Evolutionary conservation across 1,140 invertebrate genomes (phyloP), one percentile per base, ranked within the genome.

Genomic region (Bombyx mandarina): DNA sequence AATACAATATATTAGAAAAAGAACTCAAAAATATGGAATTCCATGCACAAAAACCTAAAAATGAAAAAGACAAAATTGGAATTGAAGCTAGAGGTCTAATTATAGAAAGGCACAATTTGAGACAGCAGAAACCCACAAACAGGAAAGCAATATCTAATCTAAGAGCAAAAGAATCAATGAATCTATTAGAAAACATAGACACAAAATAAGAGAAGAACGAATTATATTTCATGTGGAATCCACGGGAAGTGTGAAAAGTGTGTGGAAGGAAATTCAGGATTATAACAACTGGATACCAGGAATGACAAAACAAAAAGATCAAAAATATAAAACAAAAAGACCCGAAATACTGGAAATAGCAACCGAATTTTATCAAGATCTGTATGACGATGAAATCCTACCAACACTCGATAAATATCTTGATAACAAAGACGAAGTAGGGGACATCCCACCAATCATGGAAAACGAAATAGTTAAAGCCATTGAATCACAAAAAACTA

Each of bases 1-100:
- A 61, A 48, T 68, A 68, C 43, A 57, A 68, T 26, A n/a, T 43
- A 9, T 26, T 68, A 43, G 60, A 68, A 59, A 43, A 62, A 35
- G 58, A 62, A 64, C 5, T 67, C 47, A 62, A 60, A 64, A 43
- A 57, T 56, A 61, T 42, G 8, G 44, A 56, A 12, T 58, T 35
- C 3, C 60, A 60, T 8, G 8, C 22, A n/a, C 45, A 8, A 60
- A 46, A 6, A 51, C 12, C 49, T 5, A 63, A 55, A 58, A 18
- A 12, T 45, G 6, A 2, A 8, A 66, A 66, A 62, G 63, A 69
- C n/a, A 66, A 48, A 55, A 4, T 69, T 47, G 67, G 64, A 59
- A 18, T 46, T n/a, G 54, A 66, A 58, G 66, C 66, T 45, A 69
- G 66, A 58, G 56, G 51, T 3, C 44, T 68, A 54, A 68, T 65